Percentiles rank a stretch among this genome's conserved stretches.
Conservation (phyloP, 92 coral and sea anemone species). For the Porites divaricata region DNA sequence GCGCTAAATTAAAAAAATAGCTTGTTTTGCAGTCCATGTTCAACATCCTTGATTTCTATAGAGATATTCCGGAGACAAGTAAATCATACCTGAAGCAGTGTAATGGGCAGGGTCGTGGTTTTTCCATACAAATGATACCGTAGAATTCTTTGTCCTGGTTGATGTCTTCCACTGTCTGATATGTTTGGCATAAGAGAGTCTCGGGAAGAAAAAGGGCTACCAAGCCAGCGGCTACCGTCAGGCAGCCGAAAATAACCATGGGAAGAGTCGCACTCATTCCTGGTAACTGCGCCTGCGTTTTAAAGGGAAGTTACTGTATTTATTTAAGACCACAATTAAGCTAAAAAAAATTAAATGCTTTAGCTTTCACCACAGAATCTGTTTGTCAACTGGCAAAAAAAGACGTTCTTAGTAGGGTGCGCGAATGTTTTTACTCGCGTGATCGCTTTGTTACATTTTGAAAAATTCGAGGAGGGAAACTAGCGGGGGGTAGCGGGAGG, state of each 20-base stretch:
- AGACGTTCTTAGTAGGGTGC: too few species aligned
- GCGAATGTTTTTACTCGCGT: too few species aligned
- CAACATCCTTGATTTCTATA: not conserved
- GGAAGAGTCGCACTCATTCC: constrained; percentile 64
- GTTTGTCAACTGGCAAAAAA: too few species aligned
- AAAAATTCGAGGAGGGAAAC: too few species aligned
- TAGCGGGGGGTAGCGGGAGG: too few species aligned
- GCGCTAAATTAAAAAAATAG: too few species aligned
- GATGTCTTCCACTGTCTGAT: constrained; percentile 71
- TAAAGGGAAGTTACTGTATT: not conserved
- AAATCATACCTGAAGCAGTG: constrained; percentile 9
- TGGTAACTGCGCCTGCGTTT: constrained; percentile 62
- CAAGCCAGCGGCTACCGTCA: constrained; percentile 66
- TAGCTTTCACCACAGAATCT: too few species aligned
- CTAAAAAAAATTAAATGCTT: too few species aligned
- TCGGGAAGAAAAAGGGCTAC: constrained; percentile 75
- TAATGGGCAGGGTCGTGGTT: constrained; percentile 27
- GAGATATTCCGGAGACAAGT: not conserved
- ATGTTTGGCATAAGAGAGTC: constrained; percentile 55
- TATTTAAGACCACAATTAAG: too few species aligned
- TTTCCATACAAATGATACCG: constrained; percentile 33
- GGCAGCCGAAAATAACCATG: constrained; percentile 65
- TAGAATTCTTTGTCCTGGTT: constrained; percentile 54
- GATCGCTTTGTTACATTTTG: too few species aligned
- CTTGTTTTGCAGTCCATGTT: too few species aligned